Evolutionary conservation across 2,113 vertebrate genomes (phyloP).

Genomic region (Ictalurus punctatus): DNA sequence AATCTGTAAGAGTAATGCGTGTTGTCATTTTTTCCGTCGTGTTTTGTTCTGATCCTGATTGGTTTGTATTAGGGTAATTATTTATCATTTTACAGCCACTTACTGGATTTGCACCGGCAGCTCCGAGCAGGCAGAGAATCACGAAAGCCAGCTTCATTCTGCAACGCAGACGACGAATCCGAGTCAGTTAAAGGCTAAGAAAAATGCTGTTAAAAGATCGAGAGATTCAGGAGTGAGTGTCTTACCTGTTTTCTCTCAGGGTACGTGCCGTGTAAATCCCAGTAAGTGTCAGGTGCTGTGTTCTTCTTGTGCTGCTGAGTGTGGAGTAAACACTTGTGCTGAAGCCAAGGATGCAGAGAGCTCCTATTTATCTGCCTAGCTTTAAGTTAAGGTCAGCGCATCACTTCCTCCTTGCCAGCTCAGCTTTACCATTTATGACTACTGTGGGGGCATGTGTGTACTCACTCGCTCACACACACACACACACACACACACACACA

Average conservation of each 20-base stretch:
- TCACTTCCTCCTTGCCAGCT: constrained; percentile 55
- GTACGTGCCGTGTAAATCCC: constrained; percentile 15
- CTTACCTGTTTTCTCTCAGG: constrained; percentile 39
- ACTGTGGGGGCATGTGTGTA: constrained; percentile 32
- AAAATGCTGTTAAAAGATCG: neutral
- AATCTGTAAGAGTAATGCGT: constrained; percentile 12
- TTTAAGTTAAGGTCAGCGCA: constrained; percentile 40
- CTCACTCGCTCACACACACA: constrained; percentile 8
- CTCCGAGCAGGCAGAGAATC: constrained; percentile 47
- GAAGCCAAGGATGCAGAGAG: constrained; percentile 11
- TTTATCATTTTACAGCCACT: constrained; percentile 12
- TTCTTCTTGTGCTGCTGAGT: constrained; percentile 24
- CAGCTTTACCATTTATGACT: constrained; percentile 28
- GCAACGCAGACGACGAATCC: neutral
- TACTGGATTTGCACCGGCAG: constrained; percentile 49
- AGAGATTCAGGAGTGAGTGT: neutral
- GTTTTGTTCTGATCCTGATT: neutral
- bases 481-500: constrained; percentile 12
- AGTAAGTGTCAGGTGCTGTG: neutral
- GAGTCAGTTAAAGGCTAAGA: neutral
- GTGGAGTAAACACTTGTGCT: constrained; percentile 33
- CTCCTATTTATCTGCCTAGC: constrained; percentile 52
- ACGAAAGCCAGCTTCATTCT: constrained; percentile 51
- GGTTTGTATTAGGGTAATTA: neutral
- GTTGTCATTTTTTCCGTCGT: neutral